These are phyloP conservation scores for Hystrix cristata DNA, from an alignment of 2,113 vertebrate species.

Conservation along the genomic window DNA sequence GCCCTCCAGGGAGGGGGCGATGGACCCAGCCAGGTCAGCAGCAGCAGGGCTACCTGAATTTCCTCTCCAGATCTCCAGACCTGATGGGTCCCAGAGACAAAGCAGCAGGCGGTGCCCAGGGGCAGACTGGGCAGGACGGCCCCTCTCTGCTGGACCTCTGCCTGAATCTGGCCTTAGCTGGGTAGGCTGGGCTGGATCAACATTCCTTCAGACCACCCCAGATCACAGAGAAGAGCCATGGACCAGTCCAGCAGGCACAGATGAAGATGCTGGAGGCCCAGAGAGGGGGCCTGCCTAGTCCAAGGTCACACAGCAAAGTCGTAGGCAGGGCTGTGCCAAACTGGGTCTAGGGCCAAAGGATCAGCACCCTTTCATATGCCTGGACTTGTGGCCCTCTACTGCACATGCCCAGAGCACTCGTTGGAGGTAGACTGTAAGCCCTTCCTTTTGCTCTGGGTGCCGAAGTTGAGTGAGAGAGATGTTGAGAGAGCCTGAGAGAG, in stretches of 20 bases:
- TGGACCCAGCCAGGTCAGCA: neutral
- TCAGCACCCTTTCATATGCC: neutral
- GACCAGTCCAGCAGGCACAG: neutral
- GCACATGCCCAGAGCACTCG: neutral
- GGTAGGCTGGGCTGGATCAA: neutral
- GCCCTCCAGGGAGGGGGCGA: neutral
- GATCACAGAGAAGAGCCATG: constrained; percentile 11
- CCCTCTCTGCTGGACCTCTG: constrained; percentile 16
- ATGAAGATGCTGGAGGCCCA: neutral
- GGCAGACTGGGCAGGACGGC: neutral
- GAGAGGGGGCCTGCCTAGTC: neutral
- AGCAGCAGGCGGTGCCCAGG: neutral
- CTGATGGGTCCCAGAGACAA: constrained; percentile 61
- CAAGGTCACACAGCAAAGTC: neutral
- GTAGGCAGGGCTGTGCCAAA: neutral
- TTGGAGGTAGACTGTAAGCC: neutral
- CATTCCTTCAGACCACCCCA: neutral
- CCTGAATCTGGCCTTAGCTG: neutral
- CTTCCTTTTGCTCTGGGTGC: neutral
- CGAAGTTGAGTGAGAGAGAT: neutral
- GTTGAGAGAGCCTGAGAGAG: neutral
- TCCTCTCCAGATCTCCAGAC: constrained; percentile 38
- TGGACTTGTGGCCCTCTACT: neutral
- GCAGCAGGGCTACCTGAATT: neutral
- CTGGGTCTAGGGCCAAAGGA: neutral